Evolutionary conservation across 2,113 vertebrate species (phyloP).

Genomic region (Notarius quadriscutis): DNA sequence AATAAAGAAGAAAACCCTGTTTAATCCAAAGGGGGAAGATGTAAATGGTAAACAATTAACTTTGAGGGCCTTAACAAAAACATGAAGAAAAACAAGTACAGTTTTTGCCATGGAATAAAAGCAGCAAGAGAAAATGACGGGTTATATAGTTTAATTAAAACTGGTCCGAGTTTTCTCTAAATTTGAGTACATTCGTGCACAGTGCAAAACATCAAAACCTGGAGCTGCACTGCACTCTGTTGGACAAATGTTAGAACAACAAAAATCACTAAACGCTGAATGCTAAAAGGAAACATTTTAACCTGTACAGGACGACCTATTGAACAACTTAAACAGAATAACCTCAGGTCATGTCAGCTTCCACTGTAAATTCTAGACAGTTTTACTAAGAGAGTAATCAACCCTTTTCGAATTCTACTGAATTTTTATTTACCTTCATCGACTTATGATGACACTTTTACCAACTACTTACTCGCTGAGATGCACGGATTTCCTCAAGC

Average conservation of each 20-base stretch:
- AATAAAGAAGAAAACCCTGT: not conserved
- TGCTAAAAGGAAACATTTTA: not conserved
- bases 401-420: not conserved
- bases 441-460: not conserved
- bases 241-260: constrained; percentile 11
- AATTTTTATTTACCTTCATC: not conserved
- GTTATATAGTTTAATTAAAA: not conserved
- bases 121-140: not conserved
- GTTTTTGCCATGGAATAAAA: not conserved
- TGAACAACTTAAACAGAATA: not conserved
- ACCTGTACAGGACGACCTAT: too few relatives aligned
- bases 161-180: not conserved
- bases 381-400: not conserved
- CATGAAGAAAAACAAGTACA: not conserved
- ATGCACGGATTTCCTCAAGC: constrained; percentile 82
- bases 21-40: constrained; percentile 1
- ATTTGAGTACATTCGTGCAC: not conserved
- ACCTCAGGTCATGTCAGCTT: not conserved
- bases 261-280: not conserved
- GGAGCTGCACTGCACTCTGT: constrained; percentile 25
- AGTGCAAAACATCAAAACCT: not conserved
- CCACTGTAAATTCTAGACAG: not conserved
- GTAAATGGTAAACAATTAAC: not conserved
- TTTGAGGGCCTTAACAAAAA: not conserved
- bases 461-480: constrained; percentile 85